Base-by-base conservation (phyloP, 2,113 vertebrate species). In the Chaetorhynchus papuensis region DNA sequence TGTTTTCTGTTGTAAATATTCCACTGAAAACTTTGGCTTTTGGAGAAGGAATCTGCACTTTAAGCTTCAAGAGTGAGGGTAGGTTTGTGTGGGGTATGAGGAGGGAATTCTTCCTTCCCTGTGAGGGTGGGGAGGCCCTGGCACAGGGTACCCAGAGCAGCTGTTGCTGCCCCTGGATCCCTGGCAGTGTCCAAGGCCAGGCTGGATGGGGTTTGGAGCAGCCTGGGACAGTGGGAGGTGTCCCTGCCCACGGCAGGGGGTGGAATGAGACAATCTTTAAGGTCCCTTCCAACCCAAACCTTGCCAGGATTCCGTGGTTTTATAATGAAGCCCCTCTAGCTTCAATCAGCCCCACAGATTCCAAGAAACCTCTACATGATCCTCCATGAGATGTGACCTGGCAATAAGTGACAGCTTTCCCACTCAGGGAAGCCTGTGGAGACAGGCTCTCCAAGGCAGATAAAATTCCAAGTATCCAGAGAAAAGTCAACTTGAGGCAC, bases 31-130 rank as follows among this genome's bases (percentile, higher is more conserved):
- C 7, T 15, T 76, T 44, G 57, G 22, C 1, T 59, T 72, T 56
- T 1, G 5, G 49, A 31, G 39, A 16, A 39, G 12, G 27, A 59
- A 50, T 31, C 21, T 49, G 42, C 7, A 16, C 27, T 56, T 61
- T 4, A 17, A 33, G 8, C 6, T 60, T 72, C 31, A 27, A 4
- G 19, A n/a, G 4, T 7, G 13, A 2, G 41, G 5, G 7, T 7
- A 5, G 31, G 54, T 42, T 77, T 49, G 8, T 10, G 3, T 37
- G 33, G 27, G 80, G 20, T 27, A 1, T 49, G 15, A 6, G 35
- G 35, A 4, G 4, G 41, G 35, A 47, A 49, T 63, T 15, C 0
- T 0, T 54, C 20, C 0, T 0, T 54, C 20, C 11, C 30, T 61
- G 30, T 0, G 4, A 69, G 30, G 30, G 23, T 22, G 41, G 13